Conservation (phyloP, 2,888 invertebrate genomes). For the Dryadula phaetusa region DNA sequence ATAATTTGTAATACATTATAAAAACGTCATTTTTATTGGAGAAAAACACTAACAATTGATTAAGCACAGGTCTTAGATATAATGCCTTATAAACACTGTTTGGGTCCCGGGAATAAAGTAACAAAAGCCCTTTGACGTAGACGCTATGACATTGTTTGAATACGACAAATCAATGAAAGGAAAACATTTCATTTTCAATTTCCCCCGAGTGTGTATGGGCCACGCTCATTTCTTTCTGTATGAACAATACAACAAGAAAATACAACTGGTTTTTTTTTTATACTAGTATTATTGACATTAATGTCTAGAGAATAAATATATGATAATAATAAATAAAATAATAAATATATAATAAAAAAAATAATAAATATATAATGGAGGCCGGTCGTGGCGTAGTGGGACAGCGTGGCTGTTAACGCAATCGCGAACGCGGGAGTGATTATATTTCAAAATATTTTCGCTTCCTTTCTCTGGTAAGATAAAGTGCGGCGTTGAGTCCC, state of each 20-base stretch:
- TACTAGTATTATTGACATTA: slow-evolving; percentile 3
- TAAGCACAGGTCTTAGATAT: not conserved
- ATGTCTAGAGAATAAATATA: slow-evolving; percentile 6
- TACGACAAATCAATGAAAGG: slow-evolving; percentile 22
- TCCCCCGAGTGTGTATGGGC: slow-evolving; percentile 20
- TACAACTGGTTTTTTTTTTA: not conserved
- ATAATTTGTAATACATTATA: too few relatives aligned
- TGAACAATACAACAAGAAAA: slow-evolving; percentile 15
- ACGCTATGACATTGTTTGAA: slow-evolving; percentile 16
- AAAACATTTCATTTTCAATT: slow-evolving; percentile 29
- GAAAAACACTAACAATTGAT: not conserved
- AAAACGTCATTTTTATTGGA: not conserved
- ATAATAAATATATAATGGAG: too few relatives aligned
- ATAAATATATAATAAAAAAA: too few relatives aligned
- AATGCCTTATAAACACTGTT: not conserved
- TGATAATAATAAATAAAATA: too few relatives aligned
- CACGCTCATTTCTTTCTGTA: slow-evolving; percentile 12
- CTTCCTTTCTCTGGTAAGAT: too few relatives aligned
- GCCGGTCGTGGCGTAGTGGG: too few relatives aligned
- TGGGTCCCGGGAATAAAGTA: not conserved
- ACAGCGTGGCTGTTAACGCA: too few relatives aligned
- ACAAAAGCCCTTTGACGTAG: not conserved
- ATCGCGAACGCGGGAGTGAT: too few relatives aligned
- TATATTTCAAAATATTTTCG: too few relatives aligned
- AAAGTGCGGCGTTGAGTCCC: too few relatives aligned